Conservation (phyloP, 92 coral and sea anemone species). For the Plumapathes pennacea region DNA sequence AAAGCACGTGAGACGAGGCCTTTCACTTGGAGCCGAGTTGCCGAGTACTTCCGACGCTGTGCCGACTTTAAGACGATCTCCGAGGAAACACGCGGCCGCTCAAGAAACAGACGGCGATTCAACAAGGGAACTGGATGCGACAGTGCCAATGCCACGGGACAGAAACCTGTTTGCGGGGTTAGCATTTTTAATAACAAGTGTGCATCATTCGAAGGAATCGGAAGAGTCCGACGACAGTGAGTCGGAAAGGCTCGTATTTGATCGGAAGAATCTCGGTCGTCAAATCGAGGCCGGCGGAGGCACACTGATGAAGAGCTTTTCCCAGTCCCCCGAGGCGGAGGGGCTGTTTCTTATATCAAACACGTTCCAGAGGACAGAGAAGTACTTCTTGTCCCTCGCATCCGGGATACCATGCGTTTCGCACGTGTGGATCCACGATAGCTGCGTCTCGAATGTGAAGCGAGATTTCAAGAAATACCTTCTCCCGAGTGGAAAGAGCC, state of each 20-base stretch:
- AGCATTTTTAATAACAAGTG: slow-evolving; percentile 82
- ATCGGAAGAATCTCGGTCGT: slow-evolving; percentile 52
- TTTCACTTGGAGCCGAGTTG: slow-evolving; percentile 6
- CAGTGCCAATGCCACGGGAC: slow-evolving; percentile 53
- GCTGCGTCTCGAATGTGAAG: slow-evolving; percentile 40
- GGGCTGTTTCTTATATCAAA: slow-evolving; percentile 75
- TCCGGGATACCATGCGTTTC: slow-evolving; percentile 85
- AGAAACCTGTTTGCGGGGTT: slow-evolving; percentile 77
- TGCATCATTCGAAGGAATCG: slow-evolving; percentile 20
- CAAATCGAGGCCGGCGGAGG: slow-evolving; percentile 95
- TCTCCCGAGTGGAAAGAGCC: slow-evolving; percentile 77
- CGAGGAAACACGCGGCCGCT: slow-evolving; percentile 34
- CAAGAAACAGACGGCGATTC: not conserved
- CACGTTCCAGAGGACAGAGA: slow-evolving; percentile 78
- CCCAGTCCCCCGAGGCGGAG: slow-evolving; percentile 62
- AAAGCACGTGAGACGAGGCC: slow-evolving; percentile 52
- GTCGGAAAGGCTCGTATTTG: slow-evolving; percentile 62
- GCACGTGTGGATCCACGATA: slow-evolving; percentile 85
- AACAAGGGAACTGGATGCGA: slow-evolving; percentile 7
- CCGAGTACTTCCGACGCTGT: slow-evolving; percentile 4
- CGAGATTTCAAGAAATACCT: slow-evolving; percentile 63
- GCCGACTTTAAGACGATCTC: too few species aligned
- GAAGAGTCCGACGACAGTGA: slow-evolving; percentile 70
- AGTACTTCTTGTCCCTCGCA: slow-evolving; percentile 87
- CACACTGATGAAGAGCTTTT: slow-evolving; percentile 62